These are phyloP conservation scores for Setophaga petechia DNA, from an alignment of 2,113 vertebrate genomes.

Conservation along the genomic window DNA sequence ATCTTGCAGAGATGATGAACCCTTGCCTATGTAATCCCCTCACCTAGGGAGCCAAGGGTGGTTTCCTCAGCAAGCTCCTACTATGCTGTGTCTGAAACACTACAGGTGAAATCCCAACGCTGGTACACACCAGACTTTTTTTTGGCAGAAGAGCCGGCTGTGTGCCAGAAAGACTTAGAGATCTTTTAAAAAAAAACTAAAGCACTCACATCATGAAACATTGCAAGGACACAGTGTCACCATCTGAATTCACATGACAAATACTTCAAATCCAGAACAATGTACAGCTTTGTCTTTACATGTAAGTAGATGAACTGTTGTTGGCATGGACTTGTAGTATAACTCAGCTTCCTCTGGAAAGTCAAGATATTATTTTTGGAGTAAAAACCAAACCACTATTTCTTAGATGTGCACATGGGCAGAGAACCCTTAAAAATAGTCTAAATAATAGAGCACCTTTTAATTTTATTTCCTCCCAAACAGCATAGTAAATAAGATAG, in stretches of 20 bases:
- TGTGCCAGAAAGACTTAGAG: not conserved
- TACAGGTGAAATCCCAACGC: not conserved
- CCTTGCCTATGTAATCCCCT: not conserved
- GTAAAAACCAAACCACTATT: not conserved
- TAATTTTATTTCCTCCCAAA: not conserved
- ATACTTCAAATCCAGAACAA: not conserved
- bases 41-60: fast-evolving
- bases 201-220: not conserved
- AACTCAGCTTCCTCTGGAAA: not conserved
- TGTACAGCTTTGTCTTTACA: not conserved
- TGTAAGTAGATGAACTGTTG: not conserved
- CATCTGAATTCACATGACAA: not conserved
- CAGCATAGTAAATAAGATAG: not conserved
- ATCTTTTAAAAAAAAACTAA: not conserved
- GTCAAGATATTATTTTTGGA: not conserved
- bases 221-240: not conserved
- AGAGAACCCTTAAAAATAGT: not conserved
- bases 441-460: not conserved
- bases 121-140: not conserved
- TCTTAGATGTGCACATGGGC: not conserved
- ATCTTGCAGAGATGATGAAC: not conserved
- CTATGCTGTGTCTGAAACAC: not conserved
- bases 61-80: fast-evolving
- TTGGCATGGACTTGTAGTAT: not conserved
- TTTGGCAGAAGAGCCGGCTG: not conserved